phyloP scores from a whole-genome alignment of 2,113 vertebrate species.

The Onychostoma macrolepis region DNA sequence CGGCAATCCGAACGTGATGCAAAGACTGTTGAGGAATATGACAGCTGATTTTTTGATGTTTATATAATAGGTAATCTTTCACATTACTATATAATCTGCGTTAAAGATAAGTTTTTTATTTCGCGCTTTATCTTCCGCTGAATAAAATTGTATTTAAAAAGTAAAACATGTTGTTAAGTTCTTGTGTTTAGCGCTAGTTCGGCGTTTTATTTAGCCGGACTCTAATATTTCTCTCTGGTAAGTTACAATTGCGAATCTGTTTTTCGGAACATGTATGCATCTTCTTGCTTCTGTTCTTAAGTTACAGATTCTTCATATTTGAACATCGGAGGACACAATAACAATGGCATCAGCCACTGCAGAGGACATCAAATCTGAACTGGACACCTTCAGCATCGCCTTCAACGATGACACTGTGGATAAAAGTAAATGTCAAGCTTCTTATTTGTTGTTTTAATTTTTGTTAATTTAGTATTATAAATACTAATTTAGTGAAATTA shows the following conservation, averaged over 20 bases:
- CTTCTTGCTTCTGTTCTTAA: not conserved
- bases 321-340: not conserved
- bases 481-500: too few relatives aligned
- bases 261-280: not conserved
- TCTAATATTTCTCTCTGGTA: not conserved
- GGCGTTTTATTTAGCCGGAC: not conserved
- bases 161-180: not conserved
- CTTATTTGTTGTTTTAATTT: not conserved
- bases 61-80: not conserved
- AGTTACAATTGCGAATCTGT: not conserved
- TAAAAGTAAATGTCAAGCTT: conserved; percentile 63
- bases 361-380: conserved; percentile 66
- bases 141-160: not conserved
- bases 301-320: not conserved
- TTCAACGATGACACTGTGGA: conserved; percentile 69
- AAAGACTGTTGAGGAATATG: not conserved
- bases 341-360: conserved; percentile 66
- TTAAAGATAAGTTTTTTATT: not conserved
- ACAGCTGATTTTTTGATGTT: not conserved
- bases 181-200: not conserved
- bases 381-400: conserved; percentile 68
- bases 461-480: not conserved
- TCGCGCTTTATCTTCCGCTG: not conserved
- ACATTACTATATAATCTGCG: not conserved
- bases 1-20: conserved; percentile 49